Evolutionary conservation across 2,797 vertebrate species (phyloP), one percentile per base, ranked within the genome.

Genomic region (Lepus townsendii): DNA sequence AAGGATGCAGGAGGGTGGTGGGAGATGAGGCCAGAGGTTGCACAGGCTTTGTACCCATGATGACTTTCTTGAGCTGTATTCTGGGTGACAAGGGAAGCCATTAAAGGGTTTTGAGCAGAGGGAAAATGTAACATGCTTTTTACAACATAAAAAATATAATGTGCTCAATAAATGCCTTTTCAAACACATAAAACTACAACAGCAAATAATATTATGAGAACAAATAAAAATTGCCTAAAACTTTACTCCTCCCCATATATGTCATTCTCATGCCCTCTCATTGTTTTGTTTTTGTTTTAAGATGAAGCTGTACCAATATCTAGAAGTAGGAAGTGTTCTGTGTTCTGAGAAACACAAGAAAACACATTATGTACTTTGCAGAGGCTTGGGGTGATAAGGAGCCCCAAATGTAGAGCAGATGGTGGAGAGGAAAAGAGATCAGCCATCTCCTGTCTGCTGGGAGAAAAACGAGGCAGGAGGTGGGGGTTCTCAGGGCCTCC

Each of bases 101-200:
- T 42, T 14, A 65, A 52, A 57, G 27, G 27, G 16, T 54, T 72
- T 42, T 80, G 57, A 27, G 57, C 26, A 63, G 75, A 79, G 57
- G 19, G 47, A 14, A 75, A 35, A 73, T 6, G 10, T 22, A 32
- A 47, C 5, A 19, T n/a, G 14, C 50, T 68, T 71, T 92, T 63
- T 85, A 32, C 24, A 77, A 72, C 7, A 52, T 71, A 47, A 47
- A 35, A 89, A 92, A 80, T 84, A 84, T 6, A 63, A 4, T 57
- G 62, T 66, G 35, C 62, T 85, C 80, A 69, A 52, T 66, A 35
- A 52, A 47, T 77, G 16, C 32, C 66, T 94, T 88, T 63, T 26
- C 71, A 92, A 76, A 57, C 85, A 60, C 42, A 77, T 72, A 85
- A 85, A 92, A 57, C 82, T n/a, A 76, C 54, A 92, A 32, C 52